Evolutionary conservation across 2,888 invertebrate genomes (phyloP), one percentile per base, ranked within the genome.

Genomic region (Calliscelio sp.): DNA sequence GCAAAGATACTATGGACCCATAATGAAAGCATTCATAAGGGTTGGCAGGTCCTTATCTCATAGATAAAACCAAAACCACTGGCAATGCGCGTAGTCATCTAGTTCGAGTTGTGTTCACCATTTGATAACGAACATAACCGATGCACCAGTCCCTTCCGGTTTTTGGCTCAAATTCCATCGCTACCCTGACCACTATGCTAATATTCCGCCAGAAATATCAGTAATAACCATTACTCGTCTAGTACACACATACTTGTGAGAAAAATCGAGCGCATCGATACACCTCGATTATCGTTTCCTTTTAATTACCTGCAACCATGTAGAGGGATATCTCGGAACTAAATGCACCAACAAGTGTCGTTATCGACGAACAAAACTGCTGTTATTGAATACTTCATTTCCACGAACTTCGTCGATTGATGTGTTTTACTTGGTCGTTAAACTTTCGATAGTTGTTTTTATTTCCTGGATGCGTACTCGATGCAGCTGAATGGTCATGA

Each of bases 21-120:
- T 90, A 92, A 91, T 91, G 89, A 89, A 89, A 86, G 90, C 90
- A 90, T 91, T 90, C 89, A 89, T 89, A 91, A 91, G 90, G 90
- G 90, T 89, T 91, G 91, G 88, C 89, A 88, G 89, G 88, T 89
- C 88, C 90, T 91, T 92, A 90, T 92, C 91, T 87, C 80, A 41
- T 70, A 86, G 90, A 90, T 90, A 91, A 91, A 89, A 88, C 85
- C 85, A 86, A 84, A 84, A 84, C 87, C 86, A 86, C 86, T 85
- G 84, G 84, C 87, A 88, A 89, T 84, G 83, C 85, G 61, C 71
- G 71, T 35, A 81, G 77, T 81, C 81, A 70, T 81, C 81, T 73
- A 75, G 85, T 87, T 86, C 83, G 77, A 86, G 87, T 82, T 87
- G 87, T 61, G 88, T 78, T 85, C 82, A 35, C 65, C 61, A 86